Evolutionary conservation across 2,888 invertebrate species (phyloP), one percentile per base, ranked within the genome.

Genomic region (Frankliniella intonsa): DNA sequence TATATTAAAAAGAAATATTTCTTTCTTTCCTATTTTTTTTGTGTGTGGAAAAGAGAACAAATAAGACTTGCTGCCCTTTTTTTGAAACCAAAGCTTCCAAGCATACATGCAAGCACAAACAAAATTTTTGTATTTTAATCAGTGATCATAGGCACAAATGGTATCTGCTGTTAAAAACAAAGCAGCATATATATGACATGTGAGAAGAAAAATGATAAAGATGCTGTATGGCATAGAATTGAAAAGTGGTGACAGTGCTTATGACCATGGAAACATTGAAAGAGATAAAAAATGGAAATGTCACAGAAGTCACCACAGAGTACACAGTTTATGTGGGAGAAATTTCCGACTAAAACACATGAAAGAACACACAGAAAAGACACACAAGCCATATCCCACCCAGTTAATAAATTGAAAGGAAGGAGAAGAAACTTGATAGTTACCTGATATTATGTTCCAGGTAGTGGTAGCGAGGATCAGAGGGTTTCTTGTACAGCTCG

Each of bases 401-500:
- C 10, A 81, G 49, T n/a, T 82, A 25, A 69, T 55, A 62, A 14
- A 25, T 10, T 80, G 38, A 51, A 80, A 80, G 38, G n/a, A 80
- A 8, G 50, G 50, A n/a, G 17, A 22, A 49, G n/a, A 25, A 83
- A 76, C 22, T 25, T 22, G 62, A 10, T 22, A 10, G 11, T 84
- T 83, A 87, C 86, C 86, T 86, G 62, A 86, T 84, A 79, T 85
- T 86, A 83, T 86, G 86, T 81, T 87, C 87, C 81, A 86, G 84
- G 81, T 86, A 87, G 84, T 86, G 86, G 81, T 84, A 84, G 38
- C 85, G 84, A 69, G 86, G 86, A 82, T 87, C 86, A 81, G 95
- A 92, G 14, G 97, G 97, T 88, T 97, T 97, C 85, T 96, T 92
- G 88, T 97, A 97, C 84, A 97, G 90, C 88, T 97, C 97, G 88